Percentiles rank a stretch among this genome's conserved stretches.
Conservation (phyloP, 2,113 vertebrate species). For the Pogona vitticeps region DNA sequence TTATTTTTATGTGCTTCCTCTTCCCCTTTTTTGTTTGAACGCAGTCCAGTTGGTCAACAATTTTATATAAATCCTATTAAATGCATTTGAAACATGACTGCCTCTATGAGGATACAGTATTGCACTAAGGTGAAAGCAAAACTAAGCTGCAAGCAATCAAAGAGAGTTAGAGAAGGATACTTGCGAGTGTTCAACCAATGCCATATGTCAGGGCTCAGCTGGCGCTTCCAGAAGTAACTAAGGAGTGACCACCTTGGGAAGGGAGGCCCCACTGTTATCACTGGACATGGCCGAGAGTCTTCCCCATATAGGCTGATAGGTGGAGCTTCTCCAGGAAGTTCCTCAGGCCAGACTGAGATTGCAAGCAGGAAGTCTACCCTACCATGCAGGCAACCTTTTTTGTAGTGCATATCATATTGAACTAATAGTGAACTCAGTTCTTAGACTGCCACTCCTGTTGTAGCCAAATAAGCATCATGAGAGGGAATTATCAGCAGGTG, state of each 20-base stretch:
- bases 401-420: too few species aligned
- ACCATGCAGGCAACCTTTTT: not conserved
- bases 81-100: not conserved
- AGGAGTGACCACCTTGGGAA: too few species aligned
- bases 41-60: not conserved
- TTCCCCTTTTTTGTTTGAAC: not conserved
- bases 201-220: too few species aligned
- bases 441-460: not conserved
- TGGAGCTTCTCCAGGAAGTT: too few species aligned
- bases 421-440: not conserved
- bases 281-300: not conserved
- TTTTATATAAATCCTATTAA: not conserved
- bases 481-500: not conserved
- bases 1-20: fast-evolving
- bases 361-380: too few species aligned
- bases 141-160: too few species aligned
- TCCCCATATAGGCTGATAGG: too few species aligned
- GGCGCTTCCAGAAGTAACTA: not conserved
- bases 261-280: too few species aligned
- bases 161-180: not conserved
- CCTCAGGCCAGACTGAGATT: too few species aligned
- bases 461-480: not conserved
- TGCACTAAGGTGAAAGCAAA: not conserved
- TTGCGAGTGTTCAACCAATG: not conserved
- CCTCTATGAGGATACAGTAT: not conserved